Percentiles rank a stretch among this genome's conserved stretches.
phyloP scores from a whole-genome alignment of 1,140 invertebrate genomes.

The Plutomurus gul region DNA sequence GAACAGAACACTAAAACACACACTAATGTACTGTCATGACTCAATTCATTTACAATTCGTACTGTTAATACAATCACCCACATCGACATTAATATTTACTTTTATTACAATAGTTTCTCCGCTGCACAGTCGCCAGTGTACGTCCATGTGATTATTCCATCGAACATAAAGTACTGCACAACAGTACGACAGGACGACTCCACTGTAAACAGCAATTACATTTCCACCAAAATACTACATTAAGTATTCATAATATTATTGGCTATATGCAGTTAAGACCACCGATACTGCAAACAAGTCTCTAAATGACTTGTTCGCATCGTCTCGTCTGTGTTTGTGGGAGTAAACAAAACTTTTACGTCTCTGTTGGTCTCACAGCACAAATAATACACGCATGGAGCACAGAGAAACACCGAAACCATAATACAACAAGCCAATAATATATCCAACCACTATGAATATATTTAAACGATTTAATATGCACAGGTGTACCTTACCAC shows the following conservation, averaged over 20 bases:
- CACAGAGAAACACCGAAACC: neutral
- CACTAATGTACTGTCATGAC: neutral
- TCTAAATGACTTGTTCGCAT: no score
- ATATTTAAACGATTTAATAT: constrained; percentile 20
- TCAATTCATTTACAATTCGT: constrained; percentile 10
- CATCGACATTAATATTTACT: neutral
- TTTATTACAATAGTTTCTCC: neutral
- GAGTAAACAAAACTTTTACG: no score
- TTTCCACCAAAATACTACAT: no score
- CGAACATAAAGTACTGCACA: neutral
- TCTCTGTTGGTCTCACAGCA: no score
- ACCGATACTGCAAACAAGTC: no score
- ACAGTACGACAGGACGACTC: neutral
- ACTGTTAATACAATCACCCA: constrained; percentile 7
- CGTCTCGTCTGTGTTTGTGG: no score
- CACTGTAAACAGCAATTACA: no score
- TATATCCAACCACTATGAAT: neutral
- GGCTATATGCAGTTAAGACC: no score
- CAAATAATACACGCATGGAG: neutral
- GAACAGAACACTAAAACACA: neutral
- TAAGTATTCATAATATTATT: no score
- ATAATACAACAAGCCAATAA: constrained; percentile 5
- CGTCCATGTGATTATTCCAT: neutral
- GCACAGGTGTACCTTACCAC: constrained; percentile 11
- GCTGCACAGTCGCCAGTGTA: neutral